Conservation (phyloP, 2,797 vertebrate species). For the Amblyraja radiata region DNA sequence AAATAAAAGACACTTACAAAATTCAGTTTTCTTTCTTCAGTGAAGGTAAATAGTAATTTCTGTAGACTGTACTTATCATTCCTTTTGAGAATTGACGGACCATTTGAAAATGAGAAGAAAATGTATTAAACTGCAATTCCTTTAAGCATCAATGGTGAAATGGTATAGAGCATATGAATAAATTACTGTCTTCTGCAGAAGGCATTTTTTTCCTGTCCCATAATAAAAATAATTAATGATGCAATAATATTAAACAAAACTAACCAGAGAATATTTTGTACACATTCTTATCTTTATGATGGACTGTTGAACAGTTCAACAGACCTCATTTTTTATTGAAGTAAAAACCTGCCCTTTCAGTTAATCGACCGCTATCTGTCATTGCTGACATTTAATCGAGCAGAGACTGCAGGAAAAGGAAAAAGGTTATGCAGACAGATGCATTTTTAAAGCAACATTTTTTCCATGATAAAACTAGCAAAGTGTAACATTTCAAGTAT, state of each 20-base stretch:
- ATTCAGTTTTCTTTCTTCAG: not conserved
- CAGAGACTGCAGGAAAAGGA: conserved; percentile 31
- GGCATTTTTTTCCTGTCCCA: conserved; percentile 53
- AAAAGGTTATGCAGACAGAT: conserved; percentile 33
- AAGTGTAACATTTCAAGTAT: conserved; percentile 5
- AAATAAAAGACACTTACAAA: not conserved
- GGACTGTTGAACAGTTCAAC: conserved; percentile 58
- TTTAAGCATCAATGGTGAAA: conserved; percentile 32
- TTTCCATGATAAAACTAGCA: conserved; percentile 15
- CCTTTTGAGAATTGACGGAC: not conserved
- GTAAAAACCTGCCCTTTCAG: conserved; percentile 57
- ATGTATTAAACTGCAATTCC: conserved; percentile 19
- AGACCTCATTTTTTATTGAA: conserved; percentile 59
- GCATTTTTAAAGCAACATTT: conserved; percentile 35
- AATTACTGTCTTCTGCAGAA: conserved; percentile 54
- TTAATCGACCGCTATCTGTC: conserved; percentile 40
- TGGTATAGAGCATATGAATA: conserved; percentile 54
- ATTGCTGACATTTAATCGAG: conserved; percentile 38
- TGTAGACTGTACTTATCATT: not conserved
- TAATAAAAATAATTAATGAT: conserved; percentile 61
- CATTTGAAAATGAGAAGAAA: not conserved
- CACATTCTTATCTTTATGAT: conserved; percentile 59
- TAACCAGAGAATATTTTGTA: conserved; percentile 66
- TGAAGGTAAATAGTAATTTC: conserved; percentile 6
- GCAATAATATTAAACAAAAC: conserved; percentile 62